Base-by-base conservation (phyloP, 2,797 vertebrate species). In the Bufotes viridis region DNA sequence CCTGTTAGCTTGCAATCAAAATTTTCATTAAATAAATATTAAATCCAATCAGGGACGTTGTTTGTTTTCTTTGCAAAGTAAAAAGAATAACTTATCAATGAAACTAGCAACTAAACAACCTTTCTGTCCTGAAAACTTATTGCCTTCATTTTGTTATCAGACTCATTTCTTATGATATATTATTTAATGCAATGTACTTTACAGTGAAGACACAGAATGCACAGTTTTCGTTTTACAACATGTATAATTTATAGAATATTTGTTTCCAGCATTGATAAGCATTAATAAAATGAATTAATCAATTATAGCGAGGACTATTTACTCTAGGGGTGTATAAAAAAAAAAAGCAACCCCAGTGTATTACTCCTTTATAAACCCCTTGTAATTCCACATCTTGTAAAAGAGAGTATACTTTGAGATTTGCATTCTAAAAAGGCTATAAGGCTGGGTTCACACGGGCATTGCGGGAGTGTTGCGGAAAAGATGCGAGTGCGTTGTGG, bases 21-120 rank as follows among this genome's bases (percentile, higher is more conserved):
- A 22, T 24, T 67, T 65, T 82, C 17, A 65, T 42, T 67, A 75
- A 75, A 51, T 72, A 72, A 51, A 75, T 51, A 75, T 75, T 22
- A 49, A 75, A 49, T 75, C 42, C 42, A 75, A 51, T 75, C 72
- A 22, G 12, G 20, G 18, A 49, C 22, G 20, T 42, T 42, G 15
- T 42, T 75, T 75, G 34, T 75, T 22, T 49, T 75, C 17, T 51
- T 49, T 49, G 34, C 42, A 75, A 51, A 49, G 72, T 22, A 51
- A 49, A 49, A 75, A 10, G 72, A 75, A 51, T 22, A 22, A 75
- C 18, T 75, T 18, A 42, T 72, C 69, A 75, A 51, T 75, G 34
- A 75, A 49, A 51, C 42, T 49, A 22, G 18, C 34, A 49, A 42
- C 72, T 22, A 75, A 22, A 75, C 72, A 75, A 49, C 22, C 34